These are phyloP conservation scores for Formicarius rufipectus DNA, from an alignment of 2,113 vertebrate genomes.

Conservation along the genomic window DNA sequence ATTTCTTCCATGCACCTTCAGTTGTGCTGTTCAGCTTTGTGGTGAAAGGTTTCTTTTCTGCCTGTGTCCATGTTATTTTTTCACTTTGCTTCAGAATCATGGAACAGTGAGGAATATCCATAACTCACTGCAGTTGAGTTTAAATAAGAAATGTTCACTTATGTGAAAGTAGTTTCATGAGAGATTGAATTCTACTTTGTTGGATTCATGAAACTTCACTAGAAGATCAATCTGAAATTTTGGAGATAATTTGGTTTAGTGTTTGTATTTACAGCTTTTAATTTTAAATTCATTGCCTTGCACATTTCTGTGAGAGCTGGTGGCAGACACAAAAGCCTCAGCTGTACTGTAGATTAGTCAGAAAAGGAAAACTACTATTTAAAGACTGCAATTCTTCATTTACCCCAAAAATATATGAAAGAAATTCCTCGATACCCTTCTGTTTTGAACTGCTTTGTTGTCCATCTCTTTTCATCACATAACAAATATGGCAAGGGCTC, in stretches of 20 bases:
- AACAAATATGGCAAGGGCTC: background rate
- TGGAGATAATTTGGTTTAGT: background rate
- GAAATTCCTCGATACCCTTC: background rate
- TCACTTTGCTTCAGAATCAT: background rate
- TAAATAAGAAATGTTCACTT: background rate
- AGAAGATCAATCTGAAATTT: background rate
- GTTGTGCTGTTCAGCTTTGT: background rate
- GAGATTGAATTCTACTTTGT: background rate
- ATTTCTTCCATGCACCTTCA: background rate
- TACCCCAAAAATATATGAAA: background rate
- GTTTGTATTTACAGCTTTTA: background rate
- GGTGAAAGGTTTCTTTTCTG: background rate
- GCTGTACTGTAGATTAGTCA: background rate
- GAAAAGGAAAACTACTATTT: background rate
- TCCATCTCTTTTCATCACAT: background rate
- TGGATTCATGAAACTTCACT: background rate
- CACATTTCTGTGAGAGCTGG: background rate
- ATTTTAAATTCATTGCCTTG: background rate
- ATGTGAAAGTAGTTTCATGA: background rate
- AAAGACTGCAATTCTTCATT: background rate
- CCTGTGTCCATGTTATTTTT: background rate
- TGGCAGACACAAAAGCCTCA: background rate
- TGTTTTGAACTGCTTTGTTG: slow-evolving; percentile 17
- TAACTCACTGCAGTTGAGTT: background rate
- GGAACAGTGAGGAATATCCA: background rate